Percentiles rank a stretch among this genome's conserved stretches.
Conservation (phyloP, 1,140 invertebrate species). For the Bombus waltoni region DNA sequence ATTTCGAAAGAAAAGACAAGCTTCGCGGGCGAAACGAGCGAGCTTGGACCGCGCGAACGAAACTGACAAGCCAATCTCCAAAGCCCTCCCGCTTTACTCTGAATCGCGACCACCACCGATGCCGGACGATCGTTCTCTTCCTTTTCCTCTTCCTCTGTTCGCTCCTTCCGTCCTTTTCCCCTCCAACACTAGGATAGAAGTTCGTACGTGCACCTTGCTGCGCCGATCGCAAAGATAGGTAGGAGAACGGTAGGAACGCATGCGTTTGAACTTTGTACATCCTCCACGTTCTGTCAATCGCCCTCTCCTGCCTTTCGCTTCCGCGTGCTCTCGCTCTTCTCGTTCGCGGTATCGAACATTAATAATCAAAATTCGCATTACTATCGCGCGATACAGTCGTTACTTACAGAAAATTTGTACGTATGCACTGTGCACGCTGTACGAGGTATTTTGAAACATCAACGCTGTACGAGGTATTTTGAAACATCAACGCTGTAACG, state of each 20-base stretch:
- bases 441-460: too few species aligned
- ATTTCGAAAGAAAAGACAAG: too few species aligned
- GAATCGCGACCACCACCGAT: constrained; percentile 17
- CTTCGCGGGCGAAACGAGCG: constrained; percentile 16
- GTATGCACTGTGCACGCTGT: not conserved
- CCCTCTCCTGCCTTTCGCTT: not conserved
- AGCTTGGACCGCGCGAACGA: constrained; percentile 65
- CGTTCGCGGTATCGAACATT: not conserved
- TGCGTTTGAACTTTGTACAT: constrained; percentile 31
- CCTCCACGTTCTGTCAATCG: not conserved
- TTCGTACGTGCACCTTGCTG: not conserved
- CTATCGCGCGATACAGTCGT: too few species aligned
- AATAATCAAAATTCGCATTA: not conserved
- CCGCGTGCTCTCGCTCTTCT: not conserved
- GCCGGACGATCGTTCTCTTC: constrained; percentile 55
- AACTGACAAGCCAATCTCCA: constrained; percentile 57
- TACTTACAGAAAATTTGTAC: not conserved
- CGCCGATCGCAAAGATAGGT: constrained; percentile 3
- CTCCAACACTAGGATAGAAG: not conserved
- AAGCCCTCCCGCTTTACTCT: not conserved
- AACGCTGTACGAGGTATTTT: too few species aligned
- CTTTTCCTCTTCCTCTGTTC: constrained; percentile 22
- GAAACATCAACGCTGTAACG: too few species aligned
- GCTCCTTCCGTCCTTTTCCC: not conserved
- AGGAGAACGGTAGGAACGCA: constrained; percentile 30